Evolutionary conservation across 37 sponge, comb jelly and placozoan genomes (phyloP), one percentile per base, ranked within the genome.

Genomic region (Bolinopsis microptera): DNA sequence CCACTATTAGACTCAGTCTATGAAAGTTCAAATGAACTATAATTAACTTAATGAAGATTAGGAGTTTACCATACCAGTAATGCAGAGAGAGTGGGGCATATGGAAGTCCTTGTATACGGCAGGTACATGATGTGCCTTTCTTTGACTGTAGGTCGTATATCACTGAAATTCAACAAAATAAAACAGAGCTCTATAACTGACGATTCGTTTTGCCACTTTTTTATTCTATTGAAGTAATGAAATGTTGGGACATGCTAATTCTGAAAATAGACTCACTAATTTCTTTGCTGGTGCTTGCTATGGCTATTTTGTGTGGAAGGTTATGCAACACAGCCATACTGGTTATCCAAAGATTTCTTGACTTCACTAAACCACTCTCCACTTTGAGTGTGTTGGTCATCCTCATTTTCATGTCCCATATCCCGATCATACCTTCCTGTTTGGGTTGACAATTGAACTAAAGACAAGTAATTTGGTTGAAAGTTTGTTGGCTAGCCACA

Each of bases 221-320:
- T n/a, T n/a, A n/a, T n/a, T n/a, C n/a, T n/a, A n/a, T n/a, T n/a
- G n/a, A n/a, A n/a, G n/a, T n/a, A n/a, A n/a, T n/a, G n/a, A n/a
- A n/a, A n/a, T n/a, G n/a, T n/a, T n/a, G n/a, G n/a, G n/a, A n/a
- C n/a, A n/a, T n/a, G n/a, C n/a, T n/a, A n/a, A n/a, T n/a, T 48
- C 61, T 48, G 61, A 5, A 48, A 48, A 18, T 24, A 22, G 3
- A 92, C 69, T 92, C 25, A 93, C 93, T 72, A 32, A 93, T 93
- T 93, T 93, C 93, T 70, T 93, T 93, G 93, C 93, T 93, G 26
- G 93, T 93, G 39, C 74, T 74, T 18, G 93, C 93, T 24, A 93
- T 38, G 9, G 93, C 93, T 28, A 93, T 93, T 28, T 93, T 93
- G 41, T 93, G 90, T 13, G 61, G n/a, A 24, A 93, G 24, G 74